Conservation (phyloP, 2,113 vertebrate species). For the Carassius gibelio region DNA sequence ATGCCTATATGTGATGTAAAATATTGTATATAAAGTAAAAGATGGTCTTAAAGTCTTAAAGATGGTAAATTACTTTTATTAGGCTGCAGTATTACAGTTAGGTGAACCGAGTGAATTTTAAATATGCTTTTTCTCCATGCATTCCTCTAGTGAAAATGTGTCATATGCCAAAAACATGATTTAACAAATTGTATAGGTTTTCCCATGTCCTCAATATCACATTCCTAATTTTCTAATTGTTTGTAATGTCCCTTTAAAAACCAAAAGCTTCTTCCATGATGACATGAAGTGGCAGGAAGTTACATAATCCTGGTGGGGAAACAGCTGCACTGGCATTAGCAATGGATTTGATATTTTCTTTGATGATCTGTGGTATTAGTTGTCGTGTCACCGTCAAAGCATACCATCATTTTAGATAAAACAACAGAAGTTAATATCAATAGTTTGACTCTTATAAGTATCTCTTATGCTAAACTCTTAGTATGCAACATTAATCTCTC, state of each 20-base stretch:
- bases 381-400: background rate
- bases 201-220: background rate
- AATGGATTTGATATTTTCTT: background rate
- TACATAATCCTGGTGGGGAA: background rate
- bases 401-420: background rate
- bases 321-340: background rate
- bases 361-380: no score
- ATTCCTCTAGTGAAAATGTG: background rate
- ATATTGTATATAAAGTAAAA: background rate
- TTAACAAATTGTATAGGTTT: no score
- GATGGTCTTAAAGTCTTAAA: no score
- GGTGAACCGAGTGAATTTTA: background rate
- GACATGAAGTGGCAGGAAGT: background rate
- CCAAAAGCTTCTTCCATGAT: background rate
- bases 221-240: background rate
- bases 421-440: background rate
- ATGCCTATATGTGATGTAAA: background rate
- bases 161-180: background rate
- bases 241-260: background rate
- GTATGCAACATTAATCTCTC: background rate
- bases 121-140: background rate
- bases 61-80: no score
- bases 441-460: background rate
- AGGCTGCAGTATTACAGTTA: background rate
- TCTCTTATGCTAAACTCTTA: background rate